A percentile compares a stretch with the other conserved stretches of the same genome.
phyloP scores from a whole-genome alignment of 2,797 vertebrate genomes.

The Coluber constrictor region DNA sequence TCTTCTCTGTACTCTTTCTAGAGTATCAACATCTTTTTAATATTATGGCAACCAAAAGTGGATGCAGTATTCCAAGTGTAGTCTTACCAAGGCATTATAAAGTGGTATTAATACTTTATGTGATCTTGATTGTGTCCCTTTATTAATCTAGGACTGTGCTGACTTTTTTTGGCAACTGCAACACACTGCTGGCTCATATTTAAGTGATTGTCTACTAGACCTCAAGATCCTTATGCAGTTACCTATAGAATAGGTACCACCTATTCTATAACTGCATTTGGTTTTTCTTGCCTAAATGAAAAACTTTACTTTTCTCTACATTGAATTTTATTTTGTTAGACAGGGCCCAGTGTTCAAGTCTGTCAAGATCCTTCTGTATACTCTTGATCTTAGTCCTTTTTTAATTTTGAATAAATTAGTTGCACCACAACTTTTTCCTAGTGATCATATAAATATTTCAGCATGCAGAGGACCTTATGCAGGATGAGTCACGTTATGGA shows the following conservation, averaged over 20 bases:
- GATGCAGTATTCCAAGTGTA: no score
- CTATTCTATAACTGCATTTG: background rate
- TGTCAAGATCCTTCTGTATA: background rate
- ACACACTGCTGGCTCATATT: background rate
- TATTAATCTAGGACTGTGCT: no score
- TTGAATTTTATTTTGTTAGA: background rate
- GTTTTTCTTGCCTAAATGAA: background rate
- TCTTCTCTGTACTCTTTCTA: no score
- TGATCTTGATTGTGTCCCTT: no score
- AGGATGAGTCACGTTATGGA: background rate
- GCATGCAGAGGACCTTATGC: background rate
- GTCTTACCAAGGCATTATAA: no score
- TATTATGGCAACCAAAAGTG: no score
- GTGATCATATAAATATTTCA: background rate
- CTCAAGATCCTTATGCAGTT: background rate
- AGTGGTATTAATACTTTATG: no score
- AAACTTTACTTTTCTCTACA: background rate
- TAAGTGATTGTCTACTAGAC: background rate
- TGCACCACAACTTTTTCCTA: background rate
- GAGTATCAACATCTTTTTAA: no score
- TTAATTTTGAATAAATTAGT: background rate
- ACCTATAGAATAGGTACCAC: no score
- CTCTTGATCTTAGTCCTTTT: background rate
- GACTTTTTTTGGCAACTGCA: no score
- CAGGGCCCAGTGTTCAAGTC: background rate